Evolutionary conservation across 1,140 invertebrate genomes (phyloP), one percentile per base, ranked within the genome.

Genomic region (Hylaeus volcanicus): DNA sequence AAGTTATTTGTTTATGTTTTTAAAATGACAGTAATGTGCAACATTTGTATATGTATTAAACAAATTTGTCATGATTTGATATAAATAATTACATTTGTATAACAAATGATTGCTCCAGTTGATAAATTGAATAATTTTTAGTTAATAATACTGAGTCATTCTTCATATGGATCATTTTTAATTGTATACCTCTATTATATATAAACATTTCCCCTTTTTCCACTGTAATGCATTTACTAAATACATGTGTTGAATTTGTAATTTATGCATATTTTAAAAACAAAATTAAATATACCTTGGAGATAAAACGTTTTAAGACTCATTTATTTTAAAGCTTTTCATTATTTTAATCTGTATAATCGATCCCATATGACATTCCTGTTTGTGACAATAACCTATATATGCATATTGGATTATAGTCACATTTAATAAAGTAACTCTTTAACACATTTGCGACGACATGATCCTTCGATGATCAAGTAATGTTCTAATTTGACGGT

Each of bases 221-320:
- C 60, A 73, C n/a, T 63, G 41, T 60, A 69, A 60, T 70, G 66
- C 65, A 77, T 77, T 77, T 77, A 70, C 4, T 9, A 14, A 77
- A 48, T 58, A 6, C 9, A 60, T 70, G 43, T 58, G 56, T 70
- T 51, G 37, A n/a, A 55, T 14, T 60, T 77, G 74, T 51, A 70
- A 70, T 51, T 77, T 60, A 51, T 5, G 26, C 45, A 70, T 77
- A 66, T 70, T 77, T 60, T 60, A 15, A 11, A 58, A 48, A 26
- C 14, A 9, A 60, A 77, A 68, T 51, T 68, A 60, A 51, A 51
- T 70, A 70, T 69, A 41, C 48, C 70, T 48, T 68, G 70, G 70
- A 70, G 12, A 37, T 37, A 60, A 58, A 60, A 58, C 63, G 1
- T 76, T 66, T 53, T 0, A 51, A 14, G 14, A 26, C 12, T 14